Base-by-base conservation (phyloP, 2,113 vertebrate species). In the Psettodes erumei region DNA sequence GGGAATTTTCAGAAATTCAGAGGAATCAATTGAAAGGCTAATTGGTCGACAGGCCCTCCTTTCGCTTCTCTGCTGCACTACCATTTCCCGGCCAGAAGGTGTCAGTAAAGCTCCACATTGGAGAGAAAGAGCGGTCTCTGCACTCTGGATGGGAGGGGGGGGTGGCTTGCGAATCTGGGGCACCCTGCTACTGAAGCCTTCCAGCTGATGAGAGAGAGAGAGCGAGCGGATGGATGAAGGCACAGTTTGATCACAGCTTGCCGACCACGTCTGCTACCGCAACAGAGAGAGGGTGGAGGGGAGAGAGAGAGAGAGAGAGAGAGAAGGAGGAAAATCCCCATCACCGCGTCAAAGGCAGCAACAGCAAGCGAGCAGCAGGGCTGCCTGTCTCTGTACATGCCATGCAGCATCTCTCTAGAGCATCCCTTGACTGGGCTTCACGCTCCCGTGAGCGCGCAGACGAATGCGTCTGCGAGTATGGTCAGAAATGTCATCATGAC, bases 151-250 rank as follows among this genome's bases (percentile, higher is more conserved):
- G 71, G 79, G 80, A 74, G 81, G 81, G 62, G 82, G 74, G 66
- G 75, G 79, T 45, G 81, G 50, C 68, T 61, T 72, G 48, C 83
- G 75, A 91, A 90, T 88, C 84, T 93, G 89, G 88, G 89, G 81
- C 90, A 91, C 85, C 83, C 87, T 90, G 85, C 90, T 91, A 85
- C 67, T 86, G 84, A 86, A 88, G 83, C 82, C 79, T 86, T 89
- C 82, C 90, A 92, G 92, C 89, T 91, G 90, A 91, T 90, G 83
- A 77, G 81, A 67, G 79, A 69, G 77, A 56, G 79, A 51, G 67
- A 59, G 60, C 68, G 75, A 59, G 64, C 61, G 63, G 75, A 71
- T 74, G 63, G 66, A 88, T 86, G 80, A 87, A 91, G 88, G 83
- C 85, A 73, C 65, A 55, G 80, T 89, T 89, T 89, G 83, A 91